phyloP scores from a whole-genome alignment of 2,888 invertebrate genomes.

The Agrochola lychnidis region DNA sequence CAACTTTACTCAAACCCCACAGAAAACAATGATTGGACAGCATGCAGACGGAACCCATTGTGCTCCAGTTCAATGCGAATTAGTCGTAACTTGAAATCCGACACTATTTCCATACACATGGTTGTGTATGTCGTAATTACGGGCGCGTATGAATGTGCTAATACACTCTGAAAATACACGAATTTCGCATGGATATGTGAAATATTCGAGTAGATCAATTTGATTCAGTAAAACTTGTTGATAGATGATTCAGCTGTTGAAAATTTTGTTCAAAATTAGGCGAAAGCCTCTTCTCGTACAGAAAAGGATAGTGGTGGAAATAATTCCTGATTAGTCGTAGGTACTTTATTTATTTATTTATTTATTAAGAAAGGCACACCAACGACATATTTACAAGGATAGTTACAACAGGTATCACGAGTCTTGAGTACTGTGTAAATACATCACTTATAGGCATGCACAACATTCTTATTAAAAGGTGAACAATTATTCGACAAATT shows the following conservation, averaged over 20 bases:
- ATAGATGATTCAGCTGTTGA: neutral
- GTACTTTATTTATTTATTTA: too few relatives aligned
- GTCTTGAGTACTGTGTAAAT: too few relatives aligned
- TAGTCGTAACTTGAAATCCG: conserved; percentile 29
- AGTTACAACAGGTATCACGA: too few relatives aligned
- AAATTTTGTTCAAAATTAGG: neutral
- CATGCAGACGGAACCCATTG: conserved; percentile 12
- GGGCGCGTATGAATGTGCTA: conserved; percentile 43
- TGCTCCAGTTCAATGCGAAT: conserved; percentile 18
- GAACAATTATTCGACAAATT: too few relatives aligned
- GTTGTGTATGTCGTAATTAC: conserved; percentile 1
- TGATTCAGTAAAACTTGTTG: neutral
- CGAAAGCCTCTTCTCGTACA: too few relatives aligned
- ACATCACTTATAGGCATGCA: too few relatives aligned
- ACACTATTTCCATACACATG: conserved; percentile 10
- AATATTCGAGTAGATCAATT: conserved; percentile 41
- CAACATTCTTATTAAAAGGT: too few relatives aligned
- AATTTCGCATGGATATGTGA: conserved; percentile 45
- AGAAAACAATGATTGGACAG: conserved; percentile 8
- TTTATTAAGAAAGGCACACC: too few relatives aligned
- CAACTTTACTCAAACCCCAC: too few relatives aligned
- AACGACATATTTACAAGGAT: too few relatives aligned
- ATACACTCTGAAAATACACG: conserved; percentile 40
- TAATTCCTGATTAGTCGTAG: neutral
- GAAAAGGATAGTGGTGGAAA: neutral